Evolutionary conservation across 2,113 vertebrate species (phyloP).

Genomic region (Myocastor coypus): DNA sequence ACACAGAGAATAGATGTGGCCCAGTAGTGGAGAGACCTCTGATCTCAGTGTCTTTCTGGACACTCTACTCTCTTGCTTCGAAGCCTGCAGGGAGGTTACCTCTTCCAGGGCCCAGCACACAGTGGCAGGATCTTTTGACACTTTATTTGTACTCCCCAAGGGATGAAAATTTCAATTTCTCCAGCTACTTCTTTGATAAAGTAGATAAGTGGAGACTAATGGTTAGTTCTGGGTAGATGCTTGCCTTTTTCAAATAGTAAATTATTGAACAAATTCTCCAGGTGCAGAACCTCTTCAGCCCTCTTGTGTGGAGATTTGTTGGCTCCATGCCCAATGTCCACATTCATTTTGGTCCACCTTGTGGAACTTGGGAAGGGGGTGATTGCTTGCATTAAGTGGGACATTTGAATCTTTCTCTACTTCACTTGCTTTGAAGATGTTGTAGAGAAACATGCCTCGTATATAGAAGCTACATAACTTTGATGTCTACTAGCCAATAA

Average conservation of each 20-base stretch:
- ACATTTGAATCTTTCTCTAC: not conserved
- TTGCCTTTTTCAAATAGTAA: not conserved
- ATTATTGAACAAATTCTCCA: not conserved
- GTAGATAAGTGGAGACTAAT: not conserved
- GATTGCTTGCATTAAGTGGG: not conserved
- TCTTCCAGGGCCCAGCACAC: not conserved
- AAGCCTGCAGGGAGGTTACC: not conserved
- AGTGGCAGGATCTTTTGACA: rapidly evolving
- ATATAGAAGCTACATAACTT: not conserved
- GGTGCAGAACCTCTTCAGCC: rapidly evolving
- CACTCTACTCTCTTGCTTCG: not conserved
- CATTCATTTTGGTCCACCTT: not conserved
- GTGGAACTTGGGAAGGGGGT: not conserved
- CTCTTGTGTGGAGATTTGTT: not conserved
- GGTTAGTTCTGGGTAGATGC: not conserved
- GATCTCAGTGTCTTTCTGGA: too few relatives aligned
- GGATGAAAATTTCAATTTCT: not conserved
- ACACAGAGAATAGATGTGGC: not conserved
- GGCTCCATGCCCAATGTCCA: not conserved
- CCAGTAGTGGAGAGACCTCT: not conserved
- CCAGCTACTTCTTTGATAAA: not conserved
- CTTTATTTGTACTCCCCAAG: not conserved
- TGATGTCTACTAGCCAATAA: not conserved
- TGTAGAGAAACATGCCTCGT: not conserved
- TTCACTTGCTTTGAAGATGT: conserved; percentile 13